phyloP scores from a whole-genome alignment of 2,888 invertebrate species.

The Melieria crassipennis region DNA sequence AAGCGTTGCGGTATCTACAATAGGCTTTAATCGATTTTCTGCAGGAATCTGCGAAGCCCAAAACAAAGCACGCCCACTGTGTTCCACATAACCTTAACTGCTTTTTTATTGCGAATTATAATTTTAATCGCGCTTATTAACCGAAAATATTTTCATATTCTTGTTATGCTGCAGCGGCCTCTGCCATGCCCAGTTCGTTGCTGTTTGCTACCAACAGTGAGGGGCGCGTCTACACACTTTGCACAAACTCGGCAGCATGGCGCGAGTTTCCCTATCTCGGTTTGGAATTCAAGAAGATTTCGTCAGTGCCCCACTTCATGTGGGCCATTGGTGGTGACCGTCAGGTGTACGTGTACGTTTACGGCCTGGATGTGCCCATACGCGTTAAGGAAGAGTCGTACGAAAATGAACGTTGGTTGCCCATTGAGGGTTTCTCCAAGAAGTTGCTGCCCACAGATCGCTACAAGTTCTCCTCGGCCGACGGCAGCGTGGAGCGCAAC shows the following conservation, averaged over 20 bases:
- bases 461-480: constrained; percentile 84
- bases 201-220: constrained; percentile 88
- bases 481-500: constrained; percentile 81
- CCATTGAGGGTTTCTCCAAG: constrained; percentile 86
- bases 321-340: constrained; percentile 95
- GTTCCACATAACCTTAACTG: no score
- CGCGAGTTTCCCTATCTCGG: constrained; percentile 86
- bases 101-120: no score
- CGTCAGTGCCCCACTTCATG: constrained; percentile 84
- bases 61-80: no score
- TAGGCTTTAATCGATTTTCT: no score
- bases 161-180: no score
- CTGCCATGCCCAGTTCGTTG: constrained; percentile 75
- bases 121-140: no score
- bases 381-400: constrained; percentile 89
- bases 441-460: constrained; percentile 88
- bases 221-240: constrained; percentile 86
- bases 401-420: constrained; percentile 94
- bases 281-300: constrained; percentile 88
- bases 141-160: no score
- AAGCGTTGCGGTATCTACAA: no score
- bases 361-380: constrained; percentile 89
- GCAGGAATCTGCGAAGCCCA: no score
- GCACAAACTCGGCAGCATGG: constrained; percentile 85
- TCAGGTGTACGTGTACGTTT: constrained; percentile 91